These are phyloP conservation scores for Myrmophylax atrothorax DNA, from an alignment of 2,113 vertebrate species.

Conservation along the genomic window DNA sequence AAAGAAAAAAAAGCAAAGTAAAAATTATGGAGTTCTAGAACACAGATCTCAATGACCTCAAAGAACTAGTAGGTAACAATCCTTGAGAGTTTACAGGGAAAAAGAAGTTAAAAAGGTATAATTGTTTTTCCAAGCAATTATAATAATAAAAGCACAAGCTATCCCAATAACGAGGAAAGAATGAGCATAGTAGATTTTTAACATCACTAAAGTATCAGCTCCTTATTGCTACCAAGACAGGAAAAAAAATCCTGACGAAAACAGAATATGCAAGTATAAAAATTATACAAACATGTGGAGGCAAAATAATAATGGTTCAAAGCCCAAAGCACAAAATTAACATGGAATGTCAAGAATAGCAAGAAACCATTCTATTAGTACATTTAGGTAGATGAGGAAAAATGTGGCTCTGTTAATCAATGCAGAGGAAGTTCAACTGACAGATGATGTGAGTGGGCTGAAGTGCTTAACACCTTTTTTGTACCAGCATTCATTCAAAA, in stretches of 20 bases:
- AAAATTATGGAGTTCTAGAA: not conserved
- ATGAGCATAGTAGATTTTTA: not conserved
- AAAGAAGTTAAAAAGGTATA: not conserved
- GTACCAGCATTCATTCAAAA: conserved; percentile 20
- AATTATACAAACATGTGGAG: not conserved
- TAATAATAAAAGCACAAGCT: not conserved
- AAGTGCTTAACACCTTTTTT: conserved; percentile 29
- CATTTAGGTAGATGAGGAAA: not conserved
- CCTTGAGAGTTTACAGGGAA: not conserved
- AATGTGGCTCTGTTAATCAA: not conserved
- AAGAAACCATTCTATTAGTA: not conserved
- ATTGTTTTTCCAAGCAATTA: not conserved
- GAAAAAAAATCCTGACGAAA: not conserved
- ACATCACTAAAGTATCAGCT: not conserved
- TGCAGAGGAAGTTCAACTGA: conserved; percentile 18
- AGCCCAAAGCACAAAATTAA: not conserved
- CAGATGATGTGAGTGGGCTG: conserved; percentile 38
- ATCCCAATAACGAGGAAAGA: not conserved
- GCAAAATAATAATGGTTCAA: not conserved
- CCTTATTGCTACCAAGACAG: not conserved
- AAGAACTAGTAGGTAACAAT: not conserved
- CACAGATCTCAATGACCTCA: accelerated
- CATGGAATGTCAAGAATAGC: not conserved
- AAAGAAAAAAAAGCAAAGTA: not conserved
- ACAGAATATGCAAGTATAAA: not conserved